Evolutionary conservation across 2,113 vertebrate genomes (phyloP), one percentile per base, ranked within the genome.

Genomic region (Lontra canadensis): DNA sequence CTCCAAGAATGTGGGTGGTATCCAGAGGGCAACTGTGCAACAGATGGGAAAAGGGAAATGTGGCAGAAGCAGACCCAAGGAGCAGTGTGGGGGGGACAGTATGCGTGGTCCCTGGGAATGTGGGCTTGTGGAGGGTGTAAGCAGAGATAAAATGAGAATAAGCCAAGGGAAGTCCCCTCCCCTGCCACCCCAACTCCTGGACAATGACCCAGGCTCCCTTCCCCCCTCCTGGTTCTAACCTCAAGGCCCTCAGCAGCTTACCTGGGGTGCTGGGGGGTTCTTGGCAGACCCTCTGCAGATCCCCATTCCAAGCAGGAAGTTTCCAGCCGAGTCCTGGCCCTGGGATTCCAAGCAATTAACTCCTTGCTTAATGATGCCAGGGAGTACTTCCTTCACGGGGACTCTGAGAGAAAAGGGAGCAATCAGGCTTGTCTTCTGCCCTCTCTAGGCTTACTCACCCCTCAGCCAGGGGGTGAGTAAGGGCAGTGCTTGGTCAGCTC

Each of bases 351-450:
- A 98, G 98, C 99, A 99, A 87, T 99, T 98, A 29, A 98, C 95
- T 6, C 99, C 99, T 97, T 99, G 99, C 98, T 98, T 99, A 97
- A 99, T 98, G 97, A 99, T 98, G 96, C 99, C 99, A 79, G 99
- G 99, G 94, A 99, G 98, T 0, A 98, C 98, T 86, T 99, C 99
- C 98, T 99, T 99, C 98, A 99, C 99, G 0, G 99, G 99, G 98
- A 99, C 98, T 97, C 99, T 99, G 98, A 65, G 83, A 86, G 79
- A 61, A 88, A 76, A 95, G 90, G n/a, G 29, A 47, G 61, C 0
- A 0, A 42, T 96, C 39, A 97, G 94, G 21, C 57, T 71, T 17
- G 39, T n/a, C 34, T 34, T 90, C 89, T 34, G 82, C 39, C 36
- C 59, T 31, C 20, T 20, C 78, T 0, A 0, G 76, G 44, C 49